These are phyloP conservation scores for Melanotaenia parkinsoni DNA, from an alignment of 2,797 vertebrate genomes.

Conservation along the genomic window DNA sequence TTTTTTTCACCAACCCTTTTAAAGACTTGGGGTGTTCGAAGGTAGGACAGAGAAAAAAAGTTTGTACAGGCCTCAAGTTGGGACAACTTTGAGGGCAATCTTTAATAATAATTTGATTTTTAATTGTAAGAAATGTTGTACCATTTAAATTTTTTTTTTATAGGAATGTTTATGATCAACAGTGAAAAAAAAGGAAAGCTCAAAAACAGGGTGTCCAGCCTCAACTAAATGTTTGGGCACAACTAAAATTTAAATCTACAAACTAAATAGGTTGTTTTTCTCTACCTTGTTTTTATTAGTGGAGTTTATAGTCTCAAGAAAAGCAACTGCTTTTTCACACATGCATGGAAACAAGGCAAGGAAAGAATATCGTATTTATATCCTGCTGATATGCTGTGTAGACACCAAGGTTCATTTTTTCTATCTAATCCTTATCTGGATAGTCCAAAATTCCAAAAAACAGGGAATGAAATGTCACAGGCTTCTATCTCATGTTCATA, in stretches of 20 bases:
- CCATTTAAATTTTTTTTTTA: no score
- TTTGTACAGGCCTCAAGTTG: no score
- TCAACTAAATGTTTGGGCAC: no score
- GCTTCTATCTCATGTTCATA: conserved; percentile 64
- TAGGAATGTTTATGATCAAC: no score
- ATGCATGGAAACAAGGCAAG: conserved; percentile 34
- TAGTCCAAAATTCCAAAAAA: conserved; percentile 57
- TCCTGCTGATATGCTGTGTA: conserved; percentile 56
- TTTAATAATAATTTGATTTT: no score
- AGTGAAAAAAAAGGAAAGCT: no score
- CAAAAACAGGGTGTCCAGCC: no score
- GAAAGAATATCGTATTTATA: conserved; percentile 61
- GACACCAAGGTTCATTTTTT: conserved; percentile 52
- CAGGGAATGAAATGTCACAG: conserved; percentile 71
- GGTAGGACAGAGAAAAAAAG: no score
- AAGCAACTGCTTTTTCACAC: conserved; percentile 32
- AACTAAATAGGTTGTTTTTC: no score
- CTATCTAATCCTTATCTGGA: conserved; percentile 67
- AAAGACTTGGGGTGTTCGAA: not conserved
- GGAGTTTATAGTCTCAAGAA: conserved; percentile 20
- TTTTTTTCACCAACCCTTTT: not conserved
- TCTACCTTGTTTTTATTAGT: not conserved
- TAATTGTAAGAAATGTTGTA: no score
- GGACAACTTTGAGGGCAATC: no score
- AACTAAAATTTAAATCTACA: no score